These are phyloP conservation scores for Drosophila funebris DNA, from an alignment of 1,140 invertebrate species.

Conservation along the genomic window DNA sequence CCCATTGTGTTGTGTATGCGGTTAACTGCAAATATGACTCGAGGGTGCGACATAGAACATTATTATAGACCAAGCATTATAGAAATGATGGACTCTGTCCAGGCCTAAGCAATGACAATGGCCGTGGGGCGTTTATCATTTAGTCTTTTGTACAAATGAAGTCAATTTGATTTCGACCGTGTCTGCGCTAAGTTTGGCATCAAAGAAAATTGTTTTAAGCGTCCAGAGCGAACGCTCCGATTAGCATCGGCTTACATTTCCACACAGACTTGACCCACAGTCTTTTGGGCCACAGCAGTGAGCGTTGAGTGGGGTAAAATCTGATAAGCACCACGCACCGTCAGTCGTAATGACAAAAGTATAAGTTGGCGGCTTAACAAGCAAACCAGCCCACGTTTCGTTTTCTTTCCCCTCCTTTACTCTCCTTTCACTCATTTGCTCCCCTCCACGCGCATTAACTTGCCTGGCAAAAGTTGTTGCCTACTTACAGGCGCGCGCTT, in stretches of 20 bases:
- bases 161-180: conserved; percentile 73
- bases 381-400: conserved; percentile 8
- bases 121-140: conserved; percentile 54
- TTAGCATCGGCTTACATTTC: conserved; percentile 62
- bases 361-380: conserved; percentile 60
- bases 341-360: conserved; percentile 56
- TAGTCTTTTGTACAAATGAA: conserved; percentile 76
- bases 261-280: neutral
- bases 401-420: neutral
- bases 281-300: neutral
- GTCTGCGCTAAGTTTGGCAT: conserved; percentile 36
- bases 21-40: conserved; percentile 74
- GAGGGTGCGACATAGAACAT: conserved; percentile 53
- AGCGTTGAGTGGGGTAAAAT: conserved; percentile 50
- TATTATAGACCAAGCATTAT: conserved; percentile 30
- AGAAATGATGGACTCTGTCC: conserved; percentile 53
- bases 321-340: conserved; percentile 34
- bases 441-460: conserved; percentile 19
- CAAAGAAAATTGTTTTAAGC: conserved; percentile 82
- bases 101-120: neutral
- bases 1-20: conserved; percentile 67
- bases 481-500: conserved; percentile 15
- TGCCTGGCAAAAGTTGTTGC: conserved; percentile 33
- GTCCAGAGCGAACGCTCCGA: conserved; percentile 48
- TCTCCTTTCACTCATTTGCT: neutral